These are phyloP conservation scores for Hiodon tergisus DNA, from an alignment of 2,113 vertebrate species.

Conservation along the genomic window DNA sequence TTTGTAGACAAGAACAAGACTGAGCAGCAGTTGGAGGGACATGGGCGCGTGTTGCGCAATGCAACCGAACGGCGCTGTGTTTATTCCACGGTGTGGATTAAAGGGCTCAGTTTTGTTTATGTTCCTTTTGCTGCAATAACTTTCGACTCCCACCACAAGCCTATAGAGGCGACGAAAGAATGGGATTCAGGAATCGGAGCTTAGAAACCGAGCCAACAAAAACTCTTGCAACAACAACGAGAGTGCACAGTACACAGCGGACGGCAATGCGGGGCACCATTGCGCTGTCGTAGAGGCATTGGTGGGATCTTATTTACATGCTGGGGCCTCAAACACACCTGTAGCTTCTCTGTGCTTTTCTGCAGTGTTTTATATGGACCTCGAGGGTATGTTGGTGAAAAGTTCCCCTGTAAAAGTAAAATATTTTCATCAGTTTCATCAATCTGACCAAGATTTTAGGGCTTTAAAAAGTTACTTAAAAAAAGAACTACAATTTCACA, in stretches of 20 bases:
- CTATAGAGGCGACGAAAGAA: not conserved
- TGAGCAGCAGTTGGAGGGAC: not conserved
- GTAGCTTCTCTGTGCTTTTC: not conserved
- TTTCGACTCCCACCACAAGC: not conserved
- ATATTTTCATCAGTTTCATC: not conserved
- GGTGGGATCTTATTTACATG: no score
- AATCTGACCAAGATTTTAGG: no score
- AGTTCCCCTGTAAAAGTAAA: not conserved
- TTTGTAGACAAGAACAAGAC: not conserved
- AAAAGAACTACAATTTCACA: not conserved
- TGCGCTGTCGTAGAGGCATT: no score
- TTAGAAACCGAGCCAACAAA: constrained; percentile 2
- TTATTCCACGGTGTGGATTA: not conserved
- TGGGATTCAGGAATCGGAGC: not conserved
- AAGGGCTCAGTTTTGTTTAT: not conserved
- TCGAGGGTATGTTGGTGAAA: not conserved
- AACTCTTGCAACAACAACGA: not conserved
- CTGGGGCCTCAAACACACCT: not conserved
- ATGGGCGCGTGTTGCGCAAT: not conserved
- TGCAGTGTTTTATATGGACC: not conserved
- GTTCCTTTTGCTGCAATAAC: not conserved
- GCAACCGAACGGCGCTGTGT: constrained; percentile 1
- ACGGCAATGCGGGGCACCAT: no score
- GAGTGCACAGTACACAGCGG: no score
- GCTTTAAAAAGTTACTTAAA: not conserved